phyloP scores from a whole-genome alignment of 2,113 vertebrate species.

The Mus pahari region DNA sequence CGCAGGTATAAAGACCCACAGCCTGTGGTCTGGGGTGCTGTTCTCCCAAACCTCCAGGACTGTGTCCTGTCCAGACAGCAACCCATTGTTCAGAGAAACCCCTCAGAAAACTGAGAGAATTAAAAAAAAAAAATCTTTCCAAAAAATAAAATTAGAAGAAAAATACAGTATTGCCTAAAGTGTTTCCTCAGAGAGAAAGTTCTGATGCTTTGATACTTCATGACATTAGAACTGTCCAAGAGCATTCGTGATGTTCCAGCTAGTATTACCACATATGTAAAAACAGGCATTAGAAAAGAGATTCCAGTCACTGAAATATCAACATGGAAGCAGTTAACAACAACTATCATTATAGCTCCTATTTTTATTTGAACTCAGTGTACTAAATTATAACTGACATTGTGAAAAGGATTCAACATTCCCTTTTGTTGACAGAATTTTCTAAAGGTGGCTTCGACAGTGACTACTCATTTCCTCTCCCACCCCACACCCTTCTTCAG shows the following conservation, averaged over 20 bases:
- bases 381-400: neutral
- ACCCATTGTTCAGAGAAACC: neutral
- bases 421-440: neutral
- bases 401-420: constrained; percentile 32
- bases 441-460: neutral
- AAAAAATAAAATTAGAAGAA: constrained; percentile 60
- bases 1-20: neutral
- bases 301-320: neutral
- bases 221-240: neutral
- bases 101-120: neutral
- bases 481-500: neutral
- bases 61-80: neutral
- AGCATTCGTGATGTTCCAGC: neutral
- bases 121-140: neutral
- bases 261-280: neutral
- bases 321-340: neutral
- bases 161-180: neutral
- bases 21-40: neutral
- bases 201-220: constrained; percentile 38
- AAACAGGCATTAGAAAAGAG: constrained; percentile 34
- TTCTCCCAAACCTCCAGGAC: neutral
- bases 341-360: constrained; percentile 23
- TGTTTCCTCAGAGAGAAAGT: constrained; percentile 35
- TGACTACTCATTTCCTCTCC: neutral
- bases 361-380: constrained; percentile 46